Base-by-base conservation (phyloP, 2,888 invertebrate genomes). In the Trileptium ribeirensis region DNA sequence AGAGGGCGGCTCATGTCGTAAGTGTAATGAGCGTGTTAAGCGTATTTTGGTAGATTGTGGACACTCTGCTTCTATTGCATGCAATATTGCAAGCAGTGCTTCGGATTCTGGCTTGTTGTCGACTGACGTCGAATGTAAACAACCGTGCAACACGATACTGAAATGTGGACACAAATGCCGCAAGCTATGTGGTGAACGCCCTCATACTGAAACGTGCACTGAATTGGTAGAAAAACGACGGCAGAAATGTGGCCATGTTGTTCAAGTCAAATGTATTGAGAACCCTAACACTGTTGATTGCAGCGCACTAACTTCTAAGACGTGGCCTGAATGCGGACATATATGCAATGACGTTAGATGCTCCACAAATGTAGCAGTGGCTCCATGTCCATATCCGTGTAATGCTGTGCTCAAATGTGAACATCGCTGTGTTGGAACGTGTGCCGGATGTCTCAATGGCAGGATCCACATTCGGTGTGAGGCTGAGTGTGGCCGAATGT, bases 391-490 rank as follows among this genome's bases (percentile, higher is more conserved):
- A 0, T 67, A 79, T 19, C 84, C 84, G 0, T 89, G 88, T 81
- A 40, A 74, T 40, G 78, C 37, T 31, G 77, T 82, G 1, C 81
- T 88, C n/a, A 83, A 84, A 15, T 89, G 89, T 84, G 86, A 83
- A 0, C 89, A 89, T 82, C 24, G 38, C 1, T 89, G 89, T 79
- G 78, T 36, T 15, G 89, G 89, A 24, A 86, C 85, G 0, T 90
- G 90, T 84, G 86, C 87, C 1, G 40, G 79, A 0, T 90, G 90
- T 81, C 82, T 84, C n/a, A 64, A 75, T 86, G 92, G 92, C 67
- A 90, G 92, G 8, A 87, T 93, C 80, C 93, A 93, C 87, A 86
- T 85, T 81, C 88, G 91, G 33, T 93, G 93, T 87, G 83, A 84
- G 40, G 89, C 91, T 84, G 3, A 36, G 31, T 93, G 93, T 88